Base-by-base conservation (phyloP, 2,113 vertebrate genomes). In the Tragelaphus imberbis region DNA sequence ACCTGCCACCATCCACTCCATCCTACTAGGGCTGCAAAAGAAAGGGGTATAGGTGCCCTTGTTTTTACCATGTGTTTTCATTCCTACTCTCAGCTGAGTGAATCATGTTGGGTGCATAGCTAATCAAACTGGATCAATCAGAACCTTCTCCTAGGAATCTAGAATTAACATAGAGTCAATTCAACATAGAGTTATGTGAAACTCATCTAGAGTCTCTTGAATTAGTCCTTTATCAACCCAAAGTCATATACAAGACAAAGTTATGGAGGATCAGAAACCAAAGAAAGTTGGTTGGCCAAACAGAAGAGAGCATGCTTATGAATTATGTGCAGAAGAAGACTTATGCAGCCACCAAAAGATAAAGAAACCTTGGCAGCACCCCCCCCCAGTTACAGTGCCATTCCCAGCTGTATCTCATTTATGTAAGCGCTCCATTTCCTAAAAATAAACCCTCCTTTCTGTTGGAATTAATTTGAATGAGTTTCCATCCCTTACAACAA, bases 391-490 rank as follows among this genome's bases (percentile, higher is more conserved):
- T 59, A 59, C 47, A 68, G 68, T 12, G 36, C 17, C 65, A 47
- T 59, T 81, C 71, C n/a, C 79, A 93, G 61, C 79, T 89, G 28
- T 58, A 79, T 77, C 53, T 89, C 65, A 25, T 88, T 58, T 81
- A 86, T 36, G 6, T 65, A 40, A 88, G 58, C n/a, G 19, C 27
- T 27, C 59, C 47, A 8, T 8, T 25, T 23, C 68, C 87, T 91
- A 91, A 91, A 97, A 93, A 81, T 79, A 93, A 77, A 77, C 2
- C 53, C 93, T 49, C 47, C 36, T 93, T 93, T 95, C 96, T n/a
- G 16, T 9, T 68, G 90, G n/a, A 82, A 91, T 85, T 80, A 63
- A 88, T 91, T 47, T 75, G 40, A 65, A 28, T 88, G 65, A 21
- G 8, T 81, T 91, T 93, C 90, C 59, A 47, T 68, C 82, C 51